Evolutionary conservation across 2,888 invertebrate genomes (phyloP).

Genomic region (Tinea pellionella): DNA sequence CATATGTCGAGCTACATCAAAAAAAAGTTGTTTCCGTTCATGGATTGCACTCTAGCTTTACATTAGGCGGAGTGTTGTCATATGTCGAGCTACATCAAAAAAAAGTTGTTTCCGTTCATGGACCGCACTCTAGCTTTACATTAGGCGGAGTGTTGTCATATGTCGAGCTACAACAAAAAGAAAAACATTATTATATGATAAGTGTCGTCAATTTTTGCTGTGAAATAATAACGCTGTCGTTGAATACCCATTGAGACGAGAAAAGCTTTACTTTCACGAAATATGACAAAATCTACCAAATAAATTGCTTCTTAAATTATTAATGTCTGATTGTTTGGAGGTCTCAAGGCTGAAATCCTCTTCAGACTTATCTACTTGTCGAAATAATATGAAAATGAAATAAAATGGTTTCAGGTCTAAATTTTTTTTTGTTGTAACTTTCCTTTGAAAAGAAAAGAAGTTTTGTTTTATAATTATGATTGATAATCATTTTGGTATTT

Average conservation of each 20-base stretch:
- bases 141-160: too few relatives aligned
- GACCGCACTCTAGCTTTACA: too few relatives aligned
- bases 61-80: too few relatives aligned
- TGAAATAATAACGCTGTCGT: neutral
- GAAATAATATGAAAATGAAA: slow-evolving; percentile 1
- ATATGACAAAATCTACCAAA: slow-evolving; percentile 2
- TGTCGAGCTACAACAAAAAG: too few relatives aligned
- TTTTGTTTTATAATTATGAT: too few relatives aligned
- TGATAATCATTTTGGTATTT: too few relatives aligned
- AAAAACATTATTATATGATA: neutral
- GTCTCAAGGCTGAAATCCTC: slow-evolving; percentile 1
- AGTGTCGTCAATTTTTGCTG: neutral
- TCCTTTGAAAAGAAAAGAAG: too few relatives aligned
- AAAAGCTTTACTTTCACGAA: slow-evolving; percentile 5
- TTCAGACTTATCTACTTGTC: neutral
- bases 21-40: too few relatives aligned
- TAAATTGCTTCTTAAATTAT: slow-evolving; percentile 10
- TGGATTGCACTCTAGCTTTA: too few relatives aligned
- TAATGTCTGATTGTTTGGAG: slow-evolving; percentile 6
- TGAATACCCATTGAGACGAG: neutral
- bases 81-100: too few relatives aligned
- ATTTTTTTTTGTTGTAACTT: neutral
- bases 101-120: too few relatives aligned
- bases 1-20: too few relatives aligned
- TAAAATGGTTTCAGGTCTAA: neutral